phyloP scores from a whole-genome alignment of 2,113 vertebrate genomes.

The Polypterus bichir region DNA sequence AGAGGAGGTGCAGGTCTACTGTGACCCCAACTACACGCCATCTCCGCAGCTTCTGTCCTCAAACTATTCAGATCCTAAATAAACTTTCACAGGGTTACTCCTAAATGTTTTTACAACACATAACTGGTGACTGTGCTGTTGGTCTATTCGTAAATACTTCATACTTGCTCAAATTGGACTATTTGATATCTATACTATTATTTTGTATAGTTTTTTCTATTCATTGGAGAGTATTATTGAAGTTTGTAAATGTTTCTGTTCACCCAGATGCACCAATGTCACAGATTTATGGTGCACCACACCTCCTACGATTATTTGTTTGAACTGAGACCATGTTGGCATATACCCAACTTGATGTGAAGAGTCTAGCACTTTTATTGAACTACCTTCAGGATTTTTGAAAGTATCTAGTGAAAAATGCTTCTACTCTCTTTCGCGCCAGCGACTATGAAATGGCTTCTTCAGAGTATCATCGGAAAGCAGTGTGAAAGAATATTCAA shows the following conservation, averaged over 20 bases:
- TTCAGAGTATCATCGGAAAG: slow-evolving; percentile 89
- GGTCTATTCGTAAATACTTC: too few species aligned
- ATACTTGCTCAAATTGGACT: too few species aligned
- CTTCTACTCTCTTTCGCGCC: slow-evolving; percentile 72
- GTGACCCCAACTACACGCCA: too few species aligned
- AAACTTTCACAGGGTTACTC: too few species aligned
- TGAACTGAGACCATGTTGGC: slow-evolving; percentile 95
- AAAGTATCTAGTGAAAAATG: slow-evolving; percentile 96
- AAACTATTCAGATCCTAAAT: too few species aligned
- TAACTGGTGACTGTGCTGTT: too few species aligned
- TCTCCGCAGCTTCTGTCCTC: too few species aligned
- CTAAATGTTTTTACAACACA: too few species aligned
- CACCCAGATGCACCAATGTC: slow-evolving; percentile 90
- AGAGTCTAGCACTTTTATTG: slow-evolving; percentile 86
- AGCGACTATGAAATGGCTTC: slow-evolving; percentile 94
- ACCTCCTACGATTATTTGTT: slow-evolving; percentile 86
- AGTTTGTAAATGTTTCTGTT: slow-evolving; percentile 34
- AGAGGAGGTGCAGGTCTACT: too few species aligned
- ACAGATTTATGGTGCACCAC: slow-evolving; percentile 89
- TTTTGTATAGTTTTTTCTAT: too few species aligned
- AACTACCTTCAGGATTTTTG: slow-evolving; percentile 96
- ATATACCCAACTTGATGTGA: slow-evolving; percentile 93
- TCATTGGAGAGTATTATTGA: too few species aligned
- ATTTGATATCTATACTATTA: too few species aligned
- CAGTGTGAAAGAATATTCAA: slow-evolving; percentile 46